These are phyloP conservation scores for Morone saxatilis DNA, from an alignment of 2,113 vertebrate species.

Conservation along the genomic window DNA sequence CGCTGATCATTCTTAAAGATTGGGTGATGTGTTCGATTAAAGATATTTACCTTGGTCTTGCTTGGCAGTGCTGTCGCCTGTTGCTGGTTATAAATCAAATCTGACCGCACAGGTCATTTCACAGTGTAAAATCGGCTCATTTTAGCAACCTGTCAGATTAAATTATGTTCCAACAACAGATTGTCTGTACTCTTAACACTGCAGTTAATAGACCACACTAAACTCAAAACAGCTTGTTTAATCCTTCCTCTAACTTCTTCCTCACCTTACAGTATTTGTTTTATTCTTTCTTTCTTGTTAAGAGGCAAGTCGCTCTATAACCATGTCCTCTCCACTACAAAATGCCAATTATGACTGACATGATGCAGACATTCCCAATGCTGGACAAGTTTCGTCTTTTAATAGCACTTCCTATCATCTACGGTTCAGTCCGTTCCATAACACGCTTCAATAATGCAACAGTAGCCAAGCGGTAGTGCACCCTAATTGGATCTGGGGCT, in stretches of 20 bases:
- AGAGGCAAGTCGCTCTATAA: background rate
- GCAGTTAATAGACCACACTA: constrained; percentile 15
- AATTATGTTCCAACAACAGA: constrained; percentile 26
- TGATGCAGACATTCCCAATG: no score
- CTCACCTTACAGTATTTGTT: background rate
- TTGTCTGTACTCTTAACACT: background rate
- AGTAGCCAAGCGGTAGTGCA: constrained; percentile 40
- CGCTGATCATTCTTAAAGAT: constrained; percentile 41
- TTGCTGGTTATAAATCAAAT: constrained; percentile 48
- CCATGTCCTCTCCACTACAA: background rate
- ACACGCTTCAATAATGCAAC: constrained; percentile 71
- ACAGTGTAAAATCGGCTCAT: constrained; percentile 28
- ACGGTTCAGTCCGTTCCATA: constrained; percentile 34
- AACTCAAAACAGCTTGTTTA: constrained; percentile 4
- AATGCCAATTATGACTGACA: background rate
- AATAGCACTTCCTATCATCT: constrained; percentile 14
- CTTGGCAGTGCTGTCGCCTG: background rate
- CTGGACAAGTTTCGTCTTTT: constrained; percentile 23
- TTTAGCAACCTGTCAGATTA: constrained; percentile 37
- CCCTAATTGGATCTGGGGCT: constrained; percentile 65
- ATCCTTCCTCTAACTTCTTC: constrained; percentile 7
- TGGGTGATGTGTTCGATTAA: constrained; percentile 26
- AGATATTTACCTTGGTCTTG: constrained; percentile 36
- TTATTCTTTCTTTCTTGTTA: constrained; percentile 1
- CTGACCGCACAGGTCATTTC: background rate